Evolutionary conservation across 2,888 invertebrate species (phyloP).

Genomic region (Lasioglossum leucozonium): DNA sequence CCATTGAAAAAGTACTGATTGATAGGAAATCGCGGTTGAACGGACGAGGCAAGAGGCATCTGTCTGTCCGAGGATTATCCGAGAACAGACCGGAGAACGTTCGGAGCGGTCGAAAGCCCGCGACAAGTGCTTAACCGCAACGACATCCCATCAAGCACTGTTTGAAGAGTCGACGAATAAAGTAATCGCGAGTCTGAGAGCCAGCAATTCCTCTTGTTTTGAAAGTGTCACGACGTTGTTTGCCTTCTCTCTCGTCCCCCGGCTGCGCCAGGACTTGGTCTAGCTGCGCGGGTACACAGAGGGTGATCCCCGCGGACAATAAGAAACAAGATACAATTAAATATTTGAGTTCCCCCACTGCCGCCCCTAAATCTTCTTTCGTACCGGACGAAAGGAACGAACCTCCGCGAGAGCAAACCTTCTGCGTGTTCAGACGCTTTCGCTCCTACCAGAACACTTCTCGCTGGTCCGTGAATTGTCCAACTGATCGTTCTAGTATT

Average conservation of each 20-base stretch:
- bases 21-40: neutral
- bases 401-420: neutral
- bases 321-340: conserved; percentile 45
- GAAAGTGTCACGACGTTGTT: conserved; percentile 33
- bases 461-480: neutral
- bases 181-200: conserved; percentile 18
- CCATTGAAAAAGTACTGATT: neutral
- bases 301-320: conserved; percentile 25
- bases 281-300: conserved; percentile 17
- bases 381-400: neutral
- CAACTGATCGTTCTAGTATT: neutral
- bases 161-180: conserved; percentile 13
- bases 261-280: neutral
- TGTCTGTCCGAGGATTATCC: neutral
- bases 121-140: conserved; percentile 6
- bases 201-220: conserved; percentile 26
- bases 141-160: conserved; percentile 12
- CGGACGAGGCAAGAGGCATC: neutral
- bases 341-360: conserved; percentile 32
- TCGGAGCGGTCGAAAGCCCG: neutral
- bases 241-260: conserved; percentile 28
- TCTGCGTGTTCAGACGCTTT: conserved; percentile 1
- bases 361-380: conserved; percentile 10
- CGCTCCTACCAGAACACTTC: neutral
- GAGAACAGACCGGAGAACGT: neutral